Base-by-base conservation (phyloP, 2,888 invertebrate genomes). In the Polyommatus icarus region DNA sequence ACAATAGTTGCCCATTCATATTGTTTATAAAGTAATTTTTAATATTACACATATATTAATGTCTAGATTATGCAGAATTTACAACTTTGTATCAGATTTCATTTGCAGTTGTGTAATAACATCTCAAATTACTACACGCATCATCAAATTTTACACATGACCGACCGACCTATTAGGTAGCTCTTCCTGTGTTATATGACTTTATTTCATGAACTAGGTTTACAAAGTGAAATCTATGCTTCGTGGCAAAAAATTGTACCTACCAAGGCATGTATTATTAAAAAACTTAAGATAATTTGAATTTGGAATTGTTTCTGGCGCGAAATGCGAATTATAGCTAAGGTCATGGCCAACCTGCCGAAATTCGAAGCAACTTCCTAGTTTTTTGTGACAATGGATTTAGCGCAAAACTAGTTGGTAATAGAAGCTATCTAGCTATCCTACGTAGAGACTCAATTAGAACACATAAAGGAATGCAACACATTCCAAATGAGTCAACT, bases 131-230 rank as follows among this genome's bases (percentile, higher is more conserved):
- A 75, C 75, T 54, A 29, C 75, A 75, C 8, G 75, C 75, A 75
- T 75, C 50, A 75, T 75, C 29, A 75, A 29, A 18, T 75, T 75
- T 75, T 75, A 75, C 54, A 75, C 54, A 75, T 75, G 75, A 75
- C 2, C 1, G 75, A 75, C 2, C 1, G 73, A 12, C 20, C 18
- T 24, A 54, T 72, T 36, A 46, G 71, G 71, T 32, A 75, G 50
- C 54, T 40, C 24, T 24, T 46, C 73, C 73, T 75, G 40, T 50
- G 50, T 50, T 50, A 54, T 75, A 75, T 54, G 75, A 54, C 75
- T 75, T 75, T 54, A 75, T 75, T 29, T 6, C 20, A 20, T 15
- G 32, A 29, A 15, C 15, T 18, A 6, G 29, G 6, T 15, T 3
- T 15, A 67, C 32, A 67, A 29, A 61, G 61, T 24, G 4, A 24